Conservation (phyloP, 2,888 invertebrate genomes). For the Trimorus sp. region DNA sequence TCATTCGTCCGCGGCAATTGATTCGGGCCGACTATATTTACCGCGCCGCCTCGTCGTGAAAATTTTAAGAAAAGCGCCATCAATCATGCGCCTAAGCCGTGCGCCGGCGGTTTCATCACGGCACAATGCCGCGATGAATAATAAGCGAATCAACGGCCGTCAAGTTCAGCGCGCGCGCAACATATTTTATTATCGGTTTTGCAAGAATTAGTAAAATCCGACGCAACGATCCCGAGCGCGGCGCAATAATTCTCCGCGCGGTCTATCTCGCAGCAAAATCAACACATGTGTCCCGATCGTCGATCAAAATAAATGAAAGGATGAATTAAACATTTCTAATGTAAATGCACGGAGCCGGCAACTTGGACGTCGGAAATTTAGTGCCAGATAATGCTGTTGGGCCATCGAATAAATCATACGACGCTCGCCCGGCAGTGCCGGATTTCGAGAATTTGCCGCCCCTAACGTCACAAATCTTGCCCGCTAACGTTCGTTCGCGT, state of each 20-base stretch:
- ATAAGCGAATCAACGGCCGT: conserved; percentile 1
- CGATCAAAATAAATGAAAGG: conserved; percentile 36
- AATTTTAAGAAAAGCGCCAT: conserved; percentile 46
- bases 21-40: no score
- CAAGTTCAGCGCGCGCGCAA: conserved; percentile 21
- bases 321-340: conserved; percentile 56
- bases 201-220: conserved; percentile 33
- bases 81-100: conserved; percentile 38
- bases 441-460: no score
- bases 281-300: conserved; percentile 31
- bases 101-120: conserved; percentile 31
- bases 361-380: conserved; percentile 41
- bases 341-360: conserved; percentile 23
- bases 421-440: conserved; percentile 24
- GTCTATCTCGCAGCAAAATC: conserved; percentile 33
- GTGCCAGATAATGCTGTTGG: conserved; percentile 54
- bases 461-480: no score
- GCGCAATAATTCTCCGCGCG: neutral
- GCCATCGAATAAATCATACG: conserved; percentile 50
- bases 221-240: neutral
- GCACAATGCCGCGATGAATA: conserved; percentile 32
- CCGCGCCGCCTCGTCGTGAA: conserved; percentile 27
- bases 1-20: no score
- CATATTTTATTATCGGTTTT: conserved; percentile 45
- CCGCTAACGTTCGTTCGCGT: neutral